phyloP scores from a whole-genome alignment of 2,113 vertebrate species.

The Plecotus auritus region DNA sequence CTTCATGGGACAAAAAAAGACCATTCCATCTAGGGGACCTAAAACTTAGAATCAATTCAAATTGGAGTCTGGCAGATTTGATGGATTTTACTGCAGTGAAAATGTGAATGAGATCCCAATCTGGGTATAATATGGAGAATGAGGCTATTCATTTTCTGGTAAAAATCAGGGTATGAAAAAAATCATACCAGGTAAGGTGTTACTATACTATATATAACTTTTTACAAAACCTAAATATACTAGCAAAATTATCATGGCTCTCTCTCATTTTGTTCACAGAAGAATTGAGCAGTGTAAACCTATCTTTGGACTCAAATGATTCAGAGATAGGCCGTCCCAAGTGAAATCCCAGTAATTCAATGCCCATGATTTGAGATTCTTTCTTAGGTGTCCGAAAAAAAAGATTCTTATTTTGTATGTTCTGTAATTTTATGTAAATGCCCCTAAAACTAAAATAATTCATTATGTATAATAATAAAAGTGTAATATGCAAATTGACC shows the following conservation, averaged over 20 bases:
- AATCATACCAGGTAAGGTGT: not conserved
- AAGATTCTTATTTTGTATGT: not conserved
- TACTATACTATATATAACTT: not conserved
- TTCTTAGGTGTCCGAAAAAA: not conserved
- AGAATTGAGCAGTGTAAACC: not conserved
- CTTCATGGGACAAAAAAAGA: not conserved
- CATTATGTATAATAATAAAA: not conserved
- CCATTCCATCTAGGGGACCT: not conserved
- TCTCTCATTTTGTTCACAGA: constrained; percentile 8
- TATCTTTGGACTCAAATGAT: not conserved
- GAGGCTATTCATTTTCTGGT: not conserved
- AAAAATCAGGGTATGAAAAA: not conserved
- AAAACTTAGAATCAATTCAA: not conserved
- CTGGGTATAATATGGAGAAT: not conserved
- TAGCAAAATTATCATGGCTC: not conserved
- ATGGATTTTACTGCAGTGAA: not conserved
- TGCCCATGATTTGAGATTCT: not conserved
- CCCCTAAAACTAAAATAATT: not conserved
- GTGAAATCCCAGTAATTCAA: not conserved
- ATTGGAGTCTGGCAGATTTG: not conserved
- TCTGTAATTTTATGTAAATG: not conserved
- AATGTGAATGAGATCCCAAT: not conserved
- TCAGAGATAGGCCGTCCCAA: not conserved
- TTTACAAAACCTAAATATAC: constrained; percentile 22
- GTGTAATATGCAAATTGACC: too few species aligned